phyloP scores from a whole-genome alignment of 2,888 invertebrate genomes.

The Noctua fimbriata region DNA sequence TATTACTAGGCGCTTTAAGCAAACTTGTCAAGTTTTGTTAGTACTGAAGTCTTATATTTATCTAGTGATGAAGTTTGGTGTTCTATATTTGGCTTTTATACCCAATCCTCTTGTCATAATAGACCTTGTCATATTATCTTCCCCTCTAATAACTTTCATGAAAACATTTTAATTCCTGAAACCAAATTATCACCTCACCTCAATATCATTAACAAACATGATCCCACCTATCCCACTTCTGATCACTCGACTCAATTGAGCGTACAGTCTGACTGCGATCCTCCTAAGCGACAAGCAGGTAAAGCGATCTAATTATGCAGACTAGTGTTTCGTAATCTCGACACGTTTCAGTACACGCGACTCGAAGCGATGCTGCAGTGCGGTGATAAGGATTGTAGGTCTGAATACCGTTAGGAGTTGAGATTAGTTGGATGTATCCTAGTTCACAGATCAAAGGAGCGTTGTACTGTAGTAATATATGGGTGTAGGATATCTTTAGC shows the following conservation, averaged over 20 bases:
- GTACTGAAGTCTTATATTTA: background rate
- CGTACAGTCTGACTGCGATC: conserved; percentile 11
- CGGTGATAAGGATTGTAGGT: conserved; percentile 50
- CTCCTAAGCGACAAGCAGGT: conserved; percentile 29
- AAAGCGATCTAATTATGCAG: conserved; percentile 49
- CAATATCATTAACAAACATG: background rate
- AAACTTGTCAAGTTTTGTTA: background rate
- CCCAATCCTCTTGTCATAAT: background rate
- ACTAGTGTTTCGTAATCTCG: conserved; percentile 50
- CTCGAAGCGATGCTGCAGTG: conserved; percentile 44
- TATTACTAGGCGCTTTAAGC: background rate
- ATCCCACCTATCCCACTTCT: background rate
- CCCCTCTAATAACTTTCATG: background rate
- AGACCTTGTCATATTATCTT: background rate
- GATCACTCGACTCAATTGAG: background rate
- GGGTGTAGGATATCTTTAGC: no score
- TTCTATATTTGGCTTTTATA: background rate
- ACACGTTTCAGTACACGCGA: conserved; percentile 52
- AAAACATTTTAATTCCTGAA: background rate
- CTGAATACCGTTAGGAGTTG: conserved; percentile 34
- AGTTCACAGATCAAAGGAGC: conserved; percentile 7
- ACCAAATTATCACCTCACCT: background rate
- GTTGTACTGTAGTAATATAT: background rate
- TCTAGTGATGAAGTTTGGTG: background rate
- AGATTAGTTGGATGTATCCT: conserved; percentile 28